Percentiles rank a stretch among this genome's conserved stretches.
Conservation (phyloP, 2,888 invertebrate genomes). For the Parnassius apollo region DNA sequence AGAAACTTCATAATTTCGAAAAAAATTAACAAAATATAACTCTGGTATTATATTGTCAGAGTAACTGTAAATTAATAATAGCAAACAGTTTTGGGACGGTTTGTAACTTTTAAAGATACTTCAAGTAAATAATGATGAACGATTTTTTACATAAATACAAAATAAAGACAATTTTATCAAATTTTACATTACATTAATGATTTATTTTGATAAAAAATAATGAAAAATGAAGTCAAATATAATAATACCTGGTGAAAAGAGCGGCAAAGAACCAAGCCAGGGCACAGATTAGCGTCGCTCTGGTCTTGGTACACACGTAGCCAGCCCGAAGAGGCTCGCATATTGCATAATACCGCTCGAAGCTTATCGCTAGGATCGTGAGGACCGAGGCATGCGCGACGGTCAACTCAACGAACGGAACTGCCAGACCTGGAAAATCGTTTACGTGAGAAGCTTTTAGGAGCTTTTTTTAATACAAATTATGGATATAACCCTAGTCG, state of each 20-base stretch:
- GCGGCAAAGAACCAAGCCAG: slow-evolving; percentile 92
- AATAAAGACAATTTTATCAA: no score
- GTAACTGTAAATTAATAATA: no score
- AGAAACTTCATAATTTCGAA: no score
- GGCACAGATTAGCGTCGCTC: slow-evolving; percentile 90
- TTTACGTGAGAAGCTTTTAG: neutral
- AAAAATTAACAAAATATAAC: no score
- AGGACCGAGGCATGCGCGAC: slow-evolving; percentile 96
- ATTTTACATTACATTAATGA: no score
- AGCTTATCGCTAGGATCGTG: slow-evolving; percentile 95
- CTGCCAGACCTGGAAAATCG: slow-evolving; percentile 88
- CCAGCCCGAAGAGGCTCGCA: slow-evolving; percentile 95
- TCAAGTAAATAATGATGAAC: no score
- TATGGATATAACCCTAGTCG: neutral
- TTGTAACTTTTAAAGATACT: no score
- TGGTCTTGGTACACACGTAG: slow-evolving; percentile 92
- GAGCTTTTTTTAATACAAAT: neutral
- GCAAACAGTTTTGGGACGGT: no score
- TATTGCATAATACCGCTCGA: slow-evolving; percentile 94
- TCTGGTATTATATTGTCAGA: no score
- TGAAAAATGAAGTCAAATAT: neutral
- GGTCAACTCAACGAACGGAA: slow-evolving; percentile 94
- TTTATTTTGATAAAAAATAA: no score
- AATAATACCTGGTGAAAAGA: slow-evolving; percentile 88
- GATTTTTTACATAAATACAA: no score